These are phyloP conservation scores for Bungarus multicinctus DNA, from an alignment of 2,113 vertebrate genomes.

Conservation along the genomic window DNA sequence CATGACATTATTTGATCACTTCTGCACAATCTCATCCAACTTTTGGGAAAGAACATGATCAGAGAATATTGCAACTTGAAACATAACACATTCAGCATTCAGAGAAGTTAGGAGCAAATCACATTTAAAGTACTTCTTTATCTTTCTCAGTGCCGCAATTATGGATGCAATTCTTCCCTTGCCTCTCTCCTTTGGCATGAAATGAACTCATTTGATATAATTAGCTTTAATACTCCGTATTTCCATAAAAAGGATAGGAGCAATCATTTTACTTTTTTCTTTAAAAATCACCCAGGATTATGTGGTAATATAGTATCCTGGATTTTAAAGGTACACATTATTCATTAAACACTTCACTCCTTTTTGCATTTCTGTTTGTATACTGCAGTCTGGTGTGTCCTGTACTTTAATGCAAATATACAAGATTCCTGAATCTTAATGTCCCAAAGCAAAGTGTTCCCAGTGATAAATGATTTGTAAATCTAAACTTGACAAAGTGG, in stretches of 20 bases:
- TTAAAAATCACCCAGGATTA: background rate
- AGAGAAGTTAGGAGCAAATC: background rate
- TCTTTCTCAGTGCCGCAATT: background rate
- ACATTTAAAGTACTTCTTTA: background rate
- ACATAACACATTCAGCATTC: background rate
- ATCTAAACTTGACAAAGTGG: background rate
- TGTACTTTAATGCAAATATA: background rate
- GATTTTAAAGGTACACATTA: background rate
- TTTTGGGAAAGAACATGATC: background rate
- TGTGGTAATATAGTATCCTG: background rate
- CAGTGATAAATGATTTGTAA: background rate
- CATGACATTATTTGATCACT: background rate
- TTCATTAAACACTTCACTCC: background rate
- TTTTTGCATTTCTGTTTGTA: background rate
- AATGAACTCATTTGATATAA: background rate
- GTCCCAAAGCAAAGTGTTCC: background rate
- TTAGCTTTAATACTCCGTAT: background rate
- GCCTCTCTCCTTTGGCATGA: background rate
- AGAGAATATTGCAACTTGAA: background rate
- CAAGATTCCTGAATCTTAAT: background rate
- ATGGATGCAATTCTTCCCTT: background rate
- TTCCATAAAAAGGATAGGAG: background rate
- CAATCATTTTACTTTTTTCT: background rate
- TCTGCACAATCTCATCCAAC: background rate
- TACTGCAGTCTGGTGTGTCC: background rate